Evolutionary conservation across 2,888 invertebrate genomes (phyloP).

Genomic region (Macrosiphum euphorbiae): DNA sequence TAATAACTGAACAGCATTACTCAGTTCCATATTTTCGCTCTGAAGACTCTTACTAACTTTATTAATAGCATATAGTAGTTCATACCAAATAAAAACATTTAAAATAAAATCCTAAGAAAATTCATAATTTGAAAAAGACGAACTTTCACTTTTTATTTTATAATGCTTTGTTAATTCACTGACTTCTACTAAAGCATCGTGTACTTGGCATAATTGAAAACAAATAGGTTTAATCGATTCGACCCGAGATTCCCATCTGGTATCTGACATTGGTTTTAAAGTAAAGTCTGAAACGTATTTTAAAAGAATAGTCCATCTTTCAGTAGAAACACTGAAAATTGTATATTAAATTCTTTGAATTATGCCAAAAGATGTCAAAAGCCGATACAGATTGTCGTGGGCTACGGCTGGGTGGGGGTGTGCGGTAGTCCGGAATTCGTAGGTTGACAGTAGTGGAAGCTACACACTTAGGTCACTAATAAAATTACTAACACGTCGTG

Average conservation of each 20-base stretch:
- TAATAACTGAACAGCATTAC: background rate
- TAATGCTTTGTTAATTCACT: background rate
- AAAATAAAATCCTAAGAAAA: conserved; percentile 12
- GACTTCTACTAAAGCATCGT: conserved; percentile 29
- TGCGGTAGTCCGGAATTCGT: too few species aligned
- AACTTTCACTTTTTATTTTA: background rate
- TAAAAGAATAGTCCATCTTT: background rate
- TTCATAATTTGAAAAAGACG: background rate
- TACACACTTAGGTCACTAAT: too few species aligned
- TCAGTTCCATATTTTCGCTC: background rate
- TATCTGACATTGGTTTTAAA: conserved; percentile 28
- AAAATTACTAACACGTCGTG: too few species aligned
- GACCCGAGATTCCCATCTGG: background rate
- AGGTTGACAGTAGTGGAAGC: too few species aligned
- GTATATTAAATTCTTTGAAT: conserved; percentile 14
- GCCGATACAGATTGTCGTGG: conserved; percentile 9
- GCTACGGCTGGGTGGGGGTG: too few species aligned
- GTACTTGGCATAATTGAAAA: background rate
- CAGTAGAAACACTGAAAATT: conserved; percentile 14
- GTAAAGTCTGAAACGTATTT: conserved; percentile 19
- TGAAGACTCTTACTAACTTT: background rate
- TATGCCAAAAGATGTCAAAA: conserved; percentile 4
- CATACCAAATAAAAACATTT: background rate
- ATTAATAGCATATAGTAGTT: background rate
- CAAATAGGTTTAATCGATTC: background rate